Evolutionary conservation across 2,113 vertebrate genomes (phyloP).

Genomic region (Misgurnus anguillicaudatus): DNA sequence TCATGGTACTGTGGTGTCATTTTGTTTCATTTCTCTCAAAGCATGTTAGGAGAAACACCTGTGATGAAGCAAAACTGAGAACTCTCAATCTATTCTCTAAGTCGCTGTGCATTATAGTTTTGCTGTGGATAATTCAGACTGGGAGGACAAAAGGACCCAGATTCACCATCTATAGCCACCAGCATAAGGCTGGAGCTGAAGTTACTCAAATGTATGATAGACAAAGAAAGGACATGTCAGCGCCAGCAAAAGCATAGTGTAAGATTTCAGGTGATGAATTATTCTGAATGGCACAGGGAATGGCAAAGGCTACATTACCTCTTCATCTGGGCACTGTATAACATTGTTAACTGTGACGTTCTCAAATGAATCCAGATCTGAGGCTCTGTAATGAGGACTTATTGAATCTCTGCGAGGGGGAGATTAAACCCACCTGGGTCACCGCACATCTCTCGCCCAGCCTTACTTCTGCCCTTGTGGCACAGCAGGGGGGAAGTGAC

Average conservation of each 20-base stretch:
- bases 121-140: neutral
- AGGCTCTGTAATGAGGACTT: constrained; percentile 61
- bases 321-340: constrained; percentile 50
- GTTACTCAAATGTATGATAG: constrained; percentile 19
- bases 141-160: neutral
- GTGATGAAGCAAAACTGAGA: too few relatives aligned
- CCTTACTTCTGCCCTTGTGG: constrained; percentile 26
- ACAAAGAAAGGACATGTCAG: neutral
- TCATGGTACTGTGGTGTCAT: too few relatives aligned
- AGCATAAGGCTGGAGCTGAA: constrained; percentile 35
- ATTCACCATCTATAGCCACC: constrained; percentile 2
- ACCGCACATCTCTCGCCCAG: constrained; percentile 40
- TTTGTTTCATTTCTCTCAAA: too few relatives aligned
- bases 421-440: constrained; percentile 61
- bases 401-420: constrained; percentile 58
- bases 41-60: too few relatives aligned
- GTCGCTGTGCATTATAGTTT: too few relatives aligned
- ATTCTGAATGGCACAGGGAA: neutral
- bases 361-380: constrained; percentile 63
- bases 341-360: constrained; percentile 66
- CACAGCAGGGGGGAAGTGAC: constrained; percentile 33
- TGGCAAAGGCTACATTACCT: constrained; percentile 41
- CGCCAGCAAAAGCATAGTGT: neutral
- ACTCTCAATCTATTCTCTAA: too few relatives aligned
- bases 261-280: constrained; percentile 42